These are phyloP conservation scores for Saccopteryx leptura DNA, from an alignment of 2,113 vertebrate genomes.

Conservation along the genomic window DNA sequence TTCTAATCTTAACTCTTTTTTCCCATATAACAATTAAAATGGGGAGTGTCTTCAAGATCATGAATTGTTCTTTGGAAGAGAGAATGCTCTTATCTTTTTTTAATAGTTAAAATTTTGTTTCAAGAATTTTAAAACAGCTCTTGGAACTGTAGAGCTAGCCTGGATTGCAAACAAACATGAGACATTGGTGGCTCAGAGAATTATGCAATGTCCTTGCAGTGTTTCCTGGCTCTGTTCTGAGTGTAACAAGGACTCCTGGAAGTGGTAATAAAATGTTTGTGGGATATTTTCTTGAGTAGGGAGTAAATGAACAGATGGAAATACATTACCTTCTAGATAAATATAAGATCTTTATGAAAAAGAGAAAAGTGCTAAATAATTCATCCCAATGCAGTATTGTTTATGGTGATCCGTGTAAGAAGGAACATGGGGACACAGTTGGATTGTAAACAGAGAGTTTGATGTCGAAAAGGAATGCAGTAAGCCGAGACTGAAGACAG, in stretches of 20 bases:
- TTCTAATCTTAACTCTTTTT: neutral
- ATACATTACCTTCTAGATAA: slow-evolving; percentile 26
- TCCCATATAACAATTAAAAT: slow-evolving; percentile 15
- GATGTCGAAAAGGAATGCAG: neutral
- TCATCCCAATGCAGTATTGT: neutral
- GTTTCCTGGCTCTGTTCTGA: neutral
- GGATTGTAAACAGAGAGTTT: slow-evolving; percentile 44
- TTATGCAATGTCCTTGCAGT: neutral
- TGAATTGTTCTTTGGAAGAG: neutral
- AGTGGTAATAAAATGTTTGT: slow-evolving; percentile 41
- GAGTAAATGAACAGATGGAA: slow-evolving; percentile 61
- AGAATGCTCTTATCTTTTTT: neutral
- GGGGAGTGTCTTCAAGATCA: neutral
- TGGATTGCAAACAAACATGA: neutral
- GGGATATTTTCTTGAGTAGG: slow-evolving; percentile 13
- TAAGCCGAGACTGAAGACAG: neutral
- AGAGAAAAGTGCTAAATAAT: slow-evolving; percentile 58
- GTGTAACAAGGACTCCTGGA: neutral
- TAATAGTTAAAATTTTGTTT: neutral
- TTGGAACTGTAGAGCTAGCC: neutral
- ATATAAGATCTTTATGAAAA: slow-evolving; percentile 51
- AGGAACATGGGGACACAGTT: neutral
- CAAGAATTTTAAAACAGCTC: neutral
- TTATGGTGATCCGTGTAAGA: neutral
- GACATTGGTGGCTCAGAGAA: too few relatives aligned